Percentiles rank a stretch among this genome's conserved stretches.
Conservation (phyloP, 1,140 invertebrate genomes). For the Scylla paramamosain region DNA sequence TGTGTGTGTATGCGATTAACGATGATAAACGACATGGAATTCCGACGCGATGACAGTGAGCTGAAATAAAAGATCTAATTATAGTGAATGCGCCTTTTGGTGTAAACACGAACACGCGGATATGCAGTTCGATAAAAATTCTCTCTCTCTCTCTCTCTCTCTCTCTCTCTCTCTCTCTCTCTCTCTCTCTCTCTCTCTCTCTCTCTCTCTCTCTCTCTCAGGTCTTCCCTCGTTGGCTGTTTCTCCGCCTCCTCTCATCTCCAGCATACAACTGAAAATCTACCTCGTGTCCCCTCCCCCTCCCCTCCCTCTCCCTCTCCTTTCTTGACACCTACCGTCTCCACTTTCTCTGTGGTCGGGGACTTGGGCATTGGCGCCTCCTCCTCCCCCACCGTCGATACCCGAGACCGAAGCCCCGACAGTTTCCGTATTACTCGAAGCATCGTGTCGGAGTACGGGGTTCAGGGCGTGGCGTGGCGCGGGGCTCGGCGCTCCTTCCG, state of each 20-base stretch:
- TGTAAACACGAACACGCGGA: too few species aligned
- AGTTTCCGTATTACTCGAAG: conserved; percentile 65
- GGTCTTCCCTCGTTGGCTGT: background rate
- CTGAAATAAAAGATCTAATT: too few species aligned
- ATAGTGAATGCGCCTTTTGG: too few species aligned
- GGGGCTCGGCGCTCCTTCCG: background rate
- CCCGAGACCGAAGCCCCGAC: conserved; percentile 68
- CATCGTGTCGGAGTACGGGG: conserved; percentile 32
- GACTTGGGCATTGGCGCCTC: conserved; percentile 73
- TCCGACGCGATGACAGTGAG: too few species aligned
- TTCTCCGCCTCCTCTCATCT: background rate
- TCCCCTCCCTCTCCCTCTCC: background rate
- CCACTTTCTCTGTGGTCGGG: conserved; percentile 71
- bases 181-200: too few species aligned
- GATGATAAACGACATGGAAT: too few species aligned
- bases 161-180: too few species aligned
- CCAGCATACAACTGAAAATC: background rate
- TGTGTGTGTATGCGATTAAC: too few species aligned
- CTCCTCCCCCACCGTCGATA: conserved; percentile 64
- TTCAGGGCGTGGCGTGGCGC: background rate
- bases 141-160: too few species aligned
- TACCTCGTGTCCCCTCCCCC: background rate
- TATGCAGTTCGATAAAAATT: too few species aligned
- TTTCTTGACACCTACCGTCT: conserved; percentile 62
- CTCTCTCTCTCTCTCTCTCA: background rate